Percentiles rank a stretch among this genome's conserved stretches.
Conservation (phyloP, 2,113 vertebrate species). For the Sceloporus undulatus region DNA sequence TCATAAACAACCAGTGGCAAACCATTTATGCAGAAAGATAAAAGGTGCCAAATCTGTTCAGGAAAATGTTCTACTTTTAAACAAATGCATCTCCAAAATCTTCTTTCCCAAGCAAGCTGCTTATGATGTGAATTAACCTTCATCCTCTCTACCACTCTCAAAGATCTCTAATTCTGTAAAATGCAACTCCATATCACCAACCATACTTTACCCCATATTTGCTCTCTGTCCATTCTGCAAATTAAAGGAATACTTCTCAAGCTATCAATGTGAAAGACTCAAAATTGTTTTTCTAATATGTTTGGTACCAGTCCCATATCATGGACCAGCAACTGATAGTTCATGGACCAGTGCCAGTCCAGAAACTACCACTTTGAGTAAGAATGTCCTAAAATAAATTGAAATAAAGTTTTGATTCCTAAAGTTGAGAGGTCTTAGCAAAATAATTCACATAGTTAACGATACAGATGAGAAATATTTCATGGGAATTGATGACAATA, state of each 20-base stretch:
- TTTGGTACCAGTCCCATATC: no score
- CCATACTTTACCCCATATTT: not conserved
- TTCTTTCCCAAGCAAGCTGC: no score
- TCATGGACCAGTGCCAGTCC: no score
- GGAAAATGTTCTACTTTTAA: not conserved
- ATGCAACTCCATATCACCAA: no score
- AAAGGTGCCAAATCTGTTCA: not conserved
- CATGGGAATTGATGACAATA: not conserved
- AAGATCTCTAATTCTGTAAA: no score
- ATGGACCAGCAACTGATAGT: no score
- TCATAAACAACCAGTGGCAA: not conserved
- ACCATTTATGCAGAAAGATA: not conserved
- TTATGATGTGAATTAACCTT: not conserved
- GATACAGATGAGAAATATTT: not conserved
- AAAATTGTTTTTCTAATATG: no score
- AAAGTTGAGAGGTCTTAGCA: not conserved
- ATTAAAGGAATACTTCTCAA: not conserved
- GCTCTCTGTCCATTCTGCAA: not conserved
- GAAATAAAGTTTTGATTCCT: not conserved
- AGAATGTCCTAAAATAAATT: no score
- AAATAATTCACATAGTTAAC: not conserved
- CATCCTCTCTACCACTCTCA: not conserved
- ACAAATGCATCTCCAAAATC: not conserved
- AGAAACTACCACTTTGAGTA: no score
- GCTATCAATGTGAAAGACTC: no score